A percentile compares a stretch with the other conserved stretches of the same genome.
These are phyloP conservation scores for Phycodurus eques DNA, from an alignment of 2,113 vertebrate genomes.

Conservation along the genomic window DNA sequence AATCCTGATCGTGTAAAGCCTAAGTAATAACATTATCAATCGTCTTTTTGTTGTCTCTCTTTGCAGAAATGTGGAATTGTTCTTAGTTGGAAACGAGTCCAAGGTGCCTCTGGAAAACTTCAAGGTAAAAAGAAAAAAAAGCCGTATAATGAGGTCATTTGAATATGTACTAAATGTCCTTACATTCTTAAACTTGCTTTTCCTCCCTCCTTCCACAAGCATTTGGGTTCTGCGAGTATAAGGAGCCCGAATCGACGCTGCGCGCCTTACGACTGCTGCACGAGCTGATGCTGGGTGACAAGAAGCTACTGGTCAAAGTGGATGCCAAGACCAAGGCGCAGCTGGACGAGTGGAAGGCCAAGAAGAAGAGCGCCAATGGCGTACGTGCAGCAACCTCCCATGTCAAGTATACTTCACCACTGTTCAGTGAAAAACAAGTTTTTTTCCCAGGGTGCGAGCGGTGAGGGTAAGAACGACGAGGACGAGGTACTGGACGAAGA, in stretches of 20 bases:
- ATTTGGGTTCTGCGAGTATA: slow-evolving; percentile 98
- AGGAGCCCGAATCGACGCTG: slow-evolving; percentile 95
- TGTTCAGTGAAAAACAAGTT: neutral
- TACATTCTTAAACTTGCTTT: slow-evolving; percentile 2
- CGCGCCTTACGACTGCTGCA: slow-evolving; percentile 91
- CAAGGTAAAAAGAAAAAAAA: slow-evolving; percentile 81
- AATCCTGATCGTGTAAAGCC: neutral
- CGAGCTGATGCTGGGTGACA: slow-evolving; percentile 94
- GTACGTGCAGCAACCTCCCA: slow-evolving; percentile 56
- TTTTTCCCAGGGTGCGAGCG: slow-evolving; percentile 60
- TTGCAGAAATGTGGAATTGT: slow-evolving; percentile 95
- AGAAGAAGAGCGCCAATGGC: slow-evolving; percentile 90
- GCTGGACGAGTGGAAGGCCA: slow-evolving; percentile 97
- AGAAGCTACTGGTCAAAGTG: slow-evolving; percentile 96
- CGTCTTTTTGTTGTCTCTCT: neutral
- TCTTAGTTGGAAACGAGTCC: slow-evolving; percentile 98
- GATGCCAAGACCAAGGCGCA: slow-evolving; percentile 98
- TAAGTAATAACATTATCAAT: too few relatives aligned
- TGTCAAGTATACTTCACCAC: neutral
- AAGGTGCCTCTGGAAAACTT: slow-evolving; percentile 98
- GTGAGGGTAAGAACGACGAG: slow-evolving; percentile 69
- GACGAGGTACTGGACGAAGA: slow-evolving; percentile 96
- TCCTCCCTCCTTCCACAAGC: slow-evolving; percentile 65
- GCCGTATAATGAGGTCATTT: neutral
- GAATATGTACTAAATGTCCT: neutral